Base-by-base conservation (phyloP, 1,140 invertebrate genomes). In the Leptinotarsa undecemlineata region DNA sequence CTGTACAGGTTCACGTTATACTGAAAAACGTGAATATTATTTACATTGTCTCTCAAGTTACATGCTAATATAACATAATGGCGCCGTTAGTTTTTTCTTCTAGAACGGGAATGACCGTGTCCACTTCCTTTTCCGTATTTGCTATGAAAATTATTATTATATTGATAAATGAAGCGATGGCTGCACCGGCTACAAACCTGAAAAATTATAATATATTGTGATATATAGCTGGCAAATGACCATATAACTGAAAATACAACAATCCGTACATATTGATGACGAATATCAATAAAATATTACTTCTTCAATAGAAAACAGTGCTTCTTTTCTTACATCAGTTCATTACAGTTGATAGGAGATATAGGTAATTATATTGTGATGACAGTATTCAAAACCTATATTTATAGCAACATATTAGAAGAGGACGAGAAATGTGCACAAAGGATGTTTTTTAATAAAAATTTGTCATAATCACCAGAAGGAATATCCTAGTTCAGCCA, bases 41-140 rank as follows among this genome's bases (percentile, higher is more conserved):
- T 67, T 67, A 67, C 64, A 67, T 21, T 67, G 21, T 6, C 17
- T 67, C 23, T n/a, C 19, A 23, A 19, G 26, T n/a, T 67, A 19
- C 33, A 47, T 72, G 33, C 88, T 86, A 95, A 82, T 94, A 95
- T 67, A 95, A 86, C 93, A 95, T 94, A 83, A 95, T 94, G 78
- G 92, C 93, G 81, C 92, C 93, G 78, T 94, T 94, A 70, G 92
- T 90, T 86, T 95, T 94, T 84, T 95, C 93, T 81, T 94, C 92
- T 11, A 92, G 86, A 42, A 92, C 90, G 0, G 92, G 91, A 68
- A 91, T 90, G 1, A 90, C 87, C 0, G 89, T 86, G 77, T 90
- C 90, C 26, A 89, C 87, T 48, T 91, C 88, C 23, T 89, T 86
- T 81, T 92, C 91, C 33, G 89, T 89, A 64, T 90, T 91, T 17